phyloP scores from a whole-genome alignment of 2,888 invertebrate species.

The Ptychoptera albimana region DNA sequence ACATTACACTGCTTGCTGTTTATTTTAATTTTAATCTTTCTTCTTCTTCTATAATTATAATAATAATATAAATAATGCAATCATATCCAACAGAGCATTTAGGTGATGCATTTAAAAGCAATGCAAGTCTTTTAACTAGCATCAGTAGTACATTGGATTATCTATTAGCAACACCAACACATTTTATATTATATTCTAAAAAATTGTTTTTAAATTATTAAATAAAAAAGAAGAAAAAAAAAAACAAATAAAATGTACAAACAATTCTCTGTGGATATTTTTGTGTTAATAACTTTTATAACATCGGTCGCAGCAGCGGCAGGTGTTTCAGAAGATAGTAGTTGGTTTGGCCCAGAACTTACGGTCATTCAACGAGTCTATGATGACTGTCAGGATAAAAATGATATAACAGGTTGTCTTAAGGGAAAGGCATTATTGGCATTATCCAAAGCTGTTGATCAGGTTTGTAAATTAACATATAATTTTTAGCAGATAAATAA shows the following conservation, averaged over 20 bases:
- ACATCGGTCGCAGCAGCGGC: conserved; percentile 8
- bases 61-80: too few relatives aligned
- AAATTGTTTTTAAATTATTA: too few relatives aligned
- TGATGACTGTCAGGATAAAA: conserved; percentile 43
- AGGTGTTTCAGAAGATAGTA: conserved; percentile 5
- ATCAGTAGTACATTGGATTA: too few relatives aligned
- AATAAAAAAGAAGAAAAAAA: background rate
- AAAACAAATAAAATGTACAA: background rate
- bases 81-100: too few relatives aligned
- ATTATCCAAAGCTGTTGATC: conserved; percentile 40
- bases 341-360: conserved; percentile 40
- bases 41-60: too few relatives aligned
- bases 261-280: background rate
- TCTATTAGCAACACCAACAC: too few relatives aligned
- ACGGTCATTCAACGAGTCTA: conserved; percentile 42
- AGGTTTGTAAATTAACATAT: conserved; percentile 23
- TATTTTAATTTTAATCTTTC: too few relatives aligned
- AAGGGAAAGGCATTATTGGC: conserved; percentile 44
- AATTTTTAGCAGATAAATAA: background rate
- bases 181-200: too few relatives aligned
- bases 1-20: too few relatives aligned
- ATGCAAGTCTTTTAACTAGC: too few relatives aligned
- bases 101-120: too few relatives aligned
- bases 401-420: conserved; percentile 41
- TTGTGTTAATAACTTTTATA: conserved; percentile 6